Conservation (phyloP, 2,888 invertebrate genomes). For the Ethmia dodecea region DNA sequence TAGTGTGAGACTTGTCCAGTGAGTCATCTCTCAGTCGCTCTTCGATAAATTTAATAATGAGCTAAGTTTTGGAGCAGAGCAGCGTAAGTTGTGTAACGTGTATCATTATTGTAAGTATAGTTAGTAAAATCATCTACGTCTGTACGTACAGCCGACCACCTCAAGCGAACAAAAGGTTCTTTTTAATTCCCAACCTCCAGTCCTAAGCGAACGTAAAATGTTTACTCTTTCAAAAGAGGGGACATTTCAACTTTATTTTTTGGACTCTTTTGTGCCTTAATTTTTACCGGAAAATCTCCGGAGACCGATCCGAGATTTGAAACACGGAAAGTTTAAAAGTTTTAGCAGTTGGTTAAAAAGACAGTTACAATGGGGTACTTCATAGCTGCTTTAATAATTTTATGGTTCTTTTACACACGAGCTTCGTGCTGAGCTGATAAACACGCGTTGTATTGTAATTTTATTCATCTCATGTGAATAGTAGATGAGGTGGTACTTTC, state of each 20-base stretch:
- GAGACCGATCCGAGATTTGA: constrained; percentile 69
- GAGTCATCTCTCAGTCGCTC: too few species aligned
- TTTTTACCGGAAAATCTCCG: constrained; percentile 61
- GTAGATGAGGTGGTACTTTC: neutral
- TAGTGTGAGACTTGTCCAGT: too few species aligned
- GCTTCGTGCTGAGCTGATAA: neutral
- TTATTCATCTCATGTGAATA: neutral
- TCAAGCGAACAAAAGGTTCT: constrained; percentile 24
- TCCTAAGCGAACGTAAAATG: constrained; percentile 65
- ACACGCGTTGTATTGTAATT: neutral
- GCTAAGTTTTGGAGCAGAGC: too few species aligned
- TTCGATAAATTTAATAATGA: too few species aligned
- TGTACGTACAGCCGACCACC: constrained; percentile 28
- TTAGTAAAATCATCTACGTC: neutral
- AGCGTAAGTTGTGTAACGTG: too few species aligned
- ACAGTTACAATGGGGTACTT: constrained; percentile 68
- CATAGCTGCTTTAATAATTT: constrained; percentile 63
- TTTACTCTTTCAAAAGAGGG: constrained; percentile 60
- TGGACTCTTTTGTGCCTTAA: constrained; percentile 62
- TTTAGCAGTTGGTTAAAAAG: constrained; percentile 65
- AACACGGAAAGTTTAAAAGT: constrained; percentile 61
- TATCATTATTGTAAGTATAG: neutral
- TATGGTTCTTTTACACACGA: constrained; percentile 27
- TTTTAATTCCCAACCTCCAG: constrained; percentile 48
- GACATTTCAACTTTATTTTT: constrained; percentile 66